Percentiles rank a stretch among this genome's conserved stretches.
Conservation (phyloP, 2,113 vertebrate species). For the Thymallus thymallus region DNA sequence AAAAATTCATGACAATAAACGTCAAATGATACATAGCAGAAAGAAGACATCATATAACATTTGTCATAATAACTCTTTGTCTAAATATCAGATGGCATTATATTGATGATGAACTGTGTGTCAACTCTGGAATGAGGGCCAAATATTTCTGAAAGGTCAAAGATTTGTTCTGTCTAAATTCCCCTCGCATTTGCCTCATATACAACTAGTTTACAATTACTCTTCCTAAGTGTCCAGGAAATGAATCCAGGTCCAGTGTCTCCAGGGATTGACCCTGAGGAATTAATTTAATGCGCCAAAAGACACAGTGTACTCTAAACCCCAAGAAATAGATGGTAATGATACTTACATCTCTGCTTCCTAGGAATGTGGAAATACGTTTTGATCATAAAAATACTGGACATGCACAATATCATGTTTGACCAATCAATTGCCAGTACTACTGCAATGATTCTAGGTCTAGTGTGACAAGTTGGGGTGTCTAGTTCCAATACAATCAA, state of each 20-base stretch:
- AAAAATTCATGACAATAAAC: conserved; percentile 24
- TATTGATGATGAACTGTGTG: conserved; percentile 46
- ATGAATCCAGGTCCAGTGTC: conserved; percentile 25
- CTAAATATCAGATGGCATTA: conserved; percentile 49
- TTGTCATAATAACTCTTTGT: conserved; percentile 34
- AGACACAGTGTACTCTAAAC: conserved; percentile 25
- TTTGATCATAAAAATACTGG: not conserved
- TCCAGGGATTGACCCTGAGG: conserved; percentile 17
- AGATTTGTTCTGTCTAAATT: conserved; percentile 58
- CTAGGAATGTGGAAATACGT: not conserved
- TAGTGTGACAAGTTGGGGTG: not conserved
- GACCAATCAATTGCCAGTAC: not conserved
- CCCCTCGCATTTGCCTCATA: conserved; percentile 65
- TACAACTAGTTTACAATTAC: conserved; percentile 53
- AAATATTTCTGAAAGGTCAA: conserved; percentile 65
- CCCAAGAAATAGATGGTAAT: not conserved
- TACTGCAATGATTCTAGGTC: not conserved
- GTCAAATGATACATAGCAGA: conserved; percentile 45
- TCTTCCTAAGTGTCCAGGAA: conserved; percentile 15
- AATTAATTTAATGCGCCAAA: conserved; percentile 40
- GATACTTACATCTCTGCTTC: not conserved
- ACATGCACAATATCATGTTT: not conserved
- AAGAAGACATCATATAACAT: conserved; percentile 37
- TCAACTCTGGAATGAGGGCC: conserved; percentile 43
- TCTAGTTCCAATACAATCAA: not conserved